Evolutionary conservation across 2,888 invertebrate genomes (phyloP).

Genomic region (Enchytraeus crypticus): DNA sequence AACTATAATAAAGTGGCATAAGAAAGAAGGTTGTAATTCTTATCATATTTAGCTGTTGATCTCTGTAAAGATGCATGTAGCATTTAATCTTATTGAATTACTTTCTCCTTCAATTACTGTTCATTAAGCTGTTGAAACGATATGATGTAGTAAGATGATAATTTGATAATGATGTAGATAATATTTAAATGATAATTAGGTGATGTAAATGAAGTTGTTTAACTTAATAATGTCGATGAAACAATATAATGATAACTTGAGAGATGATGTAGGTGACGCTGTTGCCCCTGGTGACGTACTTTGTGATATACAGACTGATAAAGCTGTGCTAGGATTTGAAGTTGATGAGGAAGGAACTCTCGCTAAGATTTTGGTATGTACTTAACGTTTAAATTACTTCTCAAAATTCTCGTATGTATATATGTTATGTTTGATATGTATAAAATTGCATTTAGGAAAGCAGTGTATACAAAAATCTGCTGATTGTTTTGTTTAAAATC

Average conservation of each 20-base stretch:
- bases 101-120: neutral
- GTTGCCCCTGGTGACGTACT: slow-evolving; percentile 55
- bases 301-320: slow-evolving; percentile 88
- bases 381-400: neutral
- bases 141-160: too few relatives aligned
- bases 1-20: slow-evolving; percentile 88
- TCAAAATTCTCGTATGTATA: neutral
- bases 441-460: neutral
- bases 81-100: neutral
- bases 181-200: neutral
- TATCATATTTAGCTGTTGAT: neutral
- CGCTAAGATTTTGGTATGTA: slow-evolving; percentile 74
- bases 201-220: neutral
- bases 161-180: too few relatives aligned
- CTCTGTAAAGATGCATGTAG: neutral
- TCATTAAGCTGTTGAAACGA: too few relatives aligned
- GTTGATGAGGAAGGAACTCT: slow-evolving; percentile 95
- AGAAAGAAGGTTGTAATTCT: slow-evolving; percentile 49
- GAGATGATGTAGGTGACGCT: slow-evolving; percentile 62
- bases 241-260: neutral
- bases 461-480: neutral
- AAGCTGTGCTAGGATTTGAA: slow-evolving; percentile 98
- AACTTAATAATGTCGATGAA: too few relatives aligned
- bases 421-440: neutral
- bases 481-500: neutral